Percentiles rank a stretch among this genome's conserved stretches.
These are phyloP conservation scores for Channa argus DNA, from an alignment of 2,113 vertebrate genomes.

Conservation along the genomic window DNA sequence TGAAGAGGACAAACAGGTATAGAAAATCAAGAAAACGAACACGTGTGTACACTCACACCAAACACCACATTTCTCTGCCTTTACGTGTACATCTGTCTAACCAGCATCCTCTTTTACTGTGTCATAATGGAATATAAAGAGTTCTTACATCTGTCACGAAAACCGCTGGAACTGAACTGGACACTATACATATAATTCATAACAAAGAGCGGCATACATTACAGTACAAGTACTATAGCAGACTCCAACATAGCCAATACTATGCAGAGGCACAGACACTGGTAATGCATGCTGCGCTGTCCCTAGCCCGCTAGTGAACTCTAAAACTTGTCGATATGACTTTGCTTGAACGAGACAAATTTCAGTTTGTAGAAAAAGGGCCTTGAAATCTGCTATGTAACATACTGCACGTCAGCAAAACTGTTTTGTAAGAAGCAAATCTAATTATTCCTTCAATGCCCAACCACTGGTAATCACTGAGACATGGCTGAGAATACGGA, in stretches of 20 bases:
- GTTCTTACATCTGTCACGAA: conserved; percentile 54
- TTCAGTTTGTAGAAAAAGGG: conserved; percentile 3
- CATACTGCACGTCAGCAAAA: conserved; percentile 36
- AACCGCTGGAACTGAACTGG: conserved; percentile 43
- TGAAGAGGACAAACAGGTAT: conserved; percentile 35
- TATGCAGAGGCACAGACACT: not conserved
- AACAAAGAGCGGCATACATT: conserved; percentile 1
- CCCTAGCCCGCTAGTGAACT: not conserved
- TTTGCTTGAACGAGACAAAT: conserved; percentile 28
- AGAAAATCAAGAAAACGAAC: conserved; percentile 21
- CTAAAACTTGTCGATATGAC: conserved; percentile 8
- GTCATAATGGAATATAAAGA: conserved; percentile 44
- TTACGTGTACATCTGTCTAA: conserved; percentile 22
- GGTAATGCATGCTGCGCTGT: not conserved
- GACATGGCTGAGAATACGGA: conserved; percentile 24
- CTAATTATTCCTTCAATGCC: conserved; percentile 47
- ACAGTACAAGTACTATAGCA: conserved; percentile 1
- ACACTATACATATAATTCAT: conserved; percentile 28
- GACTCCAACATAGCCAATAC: not conserved
- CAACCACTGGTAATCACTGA: conserved; percentile 29
- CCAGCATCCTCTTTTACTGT: conserved; percentile 2
- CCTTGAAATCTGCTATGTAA: conserved; percentile 11
- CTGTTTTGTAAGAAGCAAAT: conserved; percentile 31
- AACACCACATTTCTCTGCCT: conserved; percentile 13
- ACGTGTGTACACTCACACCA: conserved; percentile 37